Evolutionary conservation across 2,797 vertebrate species (phyloP).

Genomic region (Urophycis tenuis): DNA sequence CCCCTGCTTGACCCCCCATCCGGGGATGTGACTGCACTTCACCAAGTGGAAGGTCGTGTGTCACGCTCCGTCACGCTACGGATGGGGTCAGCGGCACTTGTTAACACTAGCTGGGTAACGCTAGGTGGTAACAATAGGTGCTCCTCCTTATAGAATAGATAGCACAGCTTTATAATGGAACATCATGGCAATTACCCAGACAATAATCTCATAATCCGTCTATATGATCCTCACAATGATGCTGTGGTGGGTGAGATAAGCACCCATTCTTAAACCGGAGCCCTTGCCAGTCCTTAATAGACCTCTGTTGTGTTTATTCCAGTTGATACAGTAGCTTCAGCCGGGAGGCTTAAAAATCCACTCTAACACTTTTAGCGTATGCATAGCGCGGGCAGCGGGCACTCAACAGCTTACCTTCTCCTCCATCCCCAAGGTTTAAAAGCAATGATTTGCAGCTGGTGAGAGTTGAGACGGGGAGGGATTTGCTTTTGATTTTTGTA

Average conservation of each 20-base stretch:
- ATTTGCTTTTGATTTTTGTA: neutral
- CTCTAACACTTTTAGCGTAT: neutral
- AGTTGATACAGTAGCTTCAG: neutral
- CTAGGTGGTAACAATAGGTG: too few relatives aligned
- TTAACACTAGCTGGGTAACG: neutral
- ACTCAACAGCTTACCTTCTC: neutral
- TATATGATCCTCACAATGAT: neutral
- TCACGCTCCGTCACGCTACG: neutral
- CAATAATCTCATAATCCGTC: neutral
- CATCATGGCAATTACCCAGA: neutral
- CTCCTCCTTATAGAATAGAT: too few relatives aligned
- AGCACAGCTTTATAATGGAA: neutral
- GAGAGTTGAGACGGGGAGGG: neutral
- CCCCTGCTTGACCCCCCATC: neutral
- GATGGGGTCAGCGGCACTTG: neutral
- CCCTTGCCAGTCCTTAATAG: neutral
- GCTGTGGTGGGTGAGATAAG: neutral
- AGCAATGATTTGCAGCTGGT: neutral
- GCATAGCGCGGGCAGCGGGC: neutral
- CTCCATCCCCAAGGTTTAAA: neutral
- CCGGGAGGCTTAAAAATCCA: too few relatives aligned
- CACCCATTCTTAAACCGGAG: neutral
- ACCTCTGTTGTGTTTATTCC: neutral
- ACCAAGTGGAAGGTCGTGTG: too few relatives aligned
- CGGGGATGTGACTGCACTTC: neutral